Percentiles rank a stretch among this genome's conserved stretches.
These are phyloP conservation scores for Dioctria linearis DNA, from an alignment of 2,888 invertebrate genomes.

Conservation along the genomic window DNA sequence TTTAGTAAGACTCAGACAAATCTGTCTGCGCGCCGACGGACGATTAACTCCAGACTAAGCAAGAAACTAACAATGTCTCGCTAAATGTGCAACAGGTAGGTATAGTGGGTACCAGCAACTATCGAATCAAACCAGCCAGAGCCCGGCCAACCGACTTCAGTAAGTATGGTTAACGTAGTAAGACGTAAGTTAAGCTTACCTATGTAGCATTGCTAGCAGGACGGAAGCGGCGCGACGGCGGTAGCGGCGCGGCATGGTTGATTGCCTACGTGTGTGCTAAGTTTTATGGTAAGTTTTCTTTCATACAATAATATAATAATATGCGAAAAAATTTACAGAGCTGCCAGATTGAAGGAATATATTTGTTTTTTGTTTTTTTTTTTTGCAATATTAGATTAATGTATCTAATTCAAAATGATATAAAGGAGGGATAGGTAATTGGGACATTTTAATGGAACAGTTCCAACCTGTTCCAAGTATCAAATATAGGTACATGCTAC, in stretches of 20 bases:
- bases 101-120: not conserved
- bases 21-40: constrained; percentile 23
- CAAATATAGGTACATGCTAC: too few relatives aligned
- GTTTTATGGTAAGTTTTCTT: constrained; percentile 20
- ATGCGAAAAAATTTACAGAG: constrained; percentile 12
- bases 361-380: not conserved
- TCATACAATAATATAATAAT: not conserved
- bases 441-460: too few relatives aligned
- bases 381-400: too few relatives aligned
- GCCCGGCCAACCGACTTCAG: constrained; percentile 25
- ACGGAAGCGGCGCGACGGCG: too few relatives aligned
- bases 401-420: too few relatives aligned
- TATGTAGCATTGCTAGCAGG: not conserved
- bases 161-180: not conserved
- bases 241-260: too few relatives aligned
- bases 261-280: constrained; percentile 32
- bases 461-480: too few relatives aligned
- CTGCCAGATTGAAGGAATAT: constrained; percentile 1
- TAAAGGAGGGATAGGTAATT: too few relatives aligned
- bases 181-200: constrained; percentile 28
- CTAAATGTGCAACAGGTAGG: constrained; percentile 9
- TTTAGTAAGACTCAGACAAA: too few relatives aligned
- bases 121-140: not conserved
- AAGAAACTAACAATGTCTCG: not conserved
- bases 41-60: constrained; percentile 51